phyloP scores from a whole-genome alignment of 2,888 invertebrate genomes.

The Campaea margaritaria region DNA sequence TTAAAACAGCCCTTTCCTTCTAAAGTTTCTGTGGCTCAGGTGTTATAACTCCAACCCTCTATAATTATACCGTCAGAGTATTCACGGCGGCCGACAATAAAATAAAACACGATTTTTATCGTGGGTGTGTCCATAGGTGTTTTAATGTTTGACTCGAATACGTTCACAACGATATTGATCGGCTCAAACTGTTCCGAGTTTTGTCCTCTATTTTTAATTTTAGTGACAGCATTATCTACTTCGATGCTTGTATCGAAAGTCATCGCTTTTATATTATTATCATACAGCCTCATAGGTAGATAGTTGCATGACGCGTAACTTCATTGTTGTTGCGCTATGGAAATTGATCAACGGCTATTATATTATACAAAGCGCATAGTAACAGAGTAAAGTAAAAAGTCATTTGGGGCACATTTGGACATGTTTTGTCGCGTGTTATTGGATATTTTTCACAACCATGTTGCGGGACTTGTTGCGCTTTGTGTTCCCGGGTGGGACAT shows the following conservation, averaged over 20 bases:
- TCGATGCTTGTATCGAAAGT: no score
- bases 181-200: conserved; percentile 10
- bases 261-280: no score
- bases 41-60: conserved; percentile 6
- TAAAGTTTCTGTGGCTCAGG: not conserved
- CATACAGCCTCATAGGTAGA: no score
- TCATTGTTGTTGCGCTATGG: conserved; percentile 8
- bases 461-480: no score
- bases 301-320: conserved; percentile 10
- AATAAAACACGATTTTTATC: conserved; percentile 9
- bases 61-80: not conserved
- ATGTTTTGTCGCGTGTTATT: no score
- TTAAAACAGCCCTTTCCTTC: not conserved
- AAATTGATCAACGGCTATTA: not conserved
- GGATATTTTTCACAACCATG: no score
- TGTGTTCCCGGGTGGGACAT: no score
- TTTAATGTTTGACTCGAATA: not conserved
- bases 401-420: no score
- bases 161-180: conserved; percentile 13
- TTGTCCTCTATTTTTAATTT: conserved; percentile 5
- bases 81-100: not conserved
- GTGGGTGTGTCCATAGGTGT: conserved; percentile 3
- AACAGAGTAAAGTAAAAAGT: no score
- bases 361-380: not conserved
- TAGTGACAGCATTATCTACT: no score